A percentile compares a stretch with the other conserved stretches of the same genome.
Evolutionary conservation across 2,113 vertebrate genomes (phyloP).

Genomic region (Tupaia chinensis): DNA sequence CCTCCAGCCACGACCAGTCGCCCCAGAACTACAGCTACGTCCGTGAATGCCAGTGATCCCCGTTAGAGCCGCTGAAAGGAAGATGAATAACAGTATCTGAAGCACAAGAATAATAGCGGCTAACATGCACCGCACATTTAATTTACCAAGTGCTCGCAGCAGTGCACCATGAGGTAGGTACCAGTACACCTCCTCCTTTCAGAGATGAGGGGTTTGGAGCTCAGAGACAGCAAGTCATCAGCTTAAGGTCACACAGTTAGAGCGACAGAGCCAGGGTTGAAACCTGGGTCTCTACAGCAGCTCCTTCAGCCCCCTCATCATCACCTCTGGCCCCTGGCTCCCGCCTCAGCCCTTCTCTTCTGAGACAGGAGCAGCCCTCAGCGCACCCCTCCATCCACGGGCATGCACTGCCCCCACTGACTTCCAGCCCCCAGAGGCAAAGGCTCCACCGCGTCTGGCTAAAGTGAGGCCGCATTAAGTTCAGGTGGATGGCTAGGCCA

Average conservation of each 20-base stretch:
- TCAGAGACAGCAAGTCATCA: not conserved
- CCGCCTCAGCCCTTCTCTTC: not conserved
- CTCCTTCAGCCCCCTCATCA: not conserved
- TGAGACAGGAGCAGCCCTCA: not conserved
- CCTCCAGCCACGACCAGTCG: accelerated
- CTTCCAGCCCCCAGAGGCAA: accelerated
- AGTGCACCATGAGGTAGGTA: not conserved
- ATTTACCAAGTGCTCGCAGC: accelerated
- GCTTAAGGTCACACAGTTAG: not conserved
- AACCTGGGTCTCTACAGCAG: not conserved
- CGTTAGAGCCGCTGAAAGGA: no score
- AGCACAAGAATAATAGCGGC: not conserved
- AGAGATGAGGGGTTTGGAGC: not conserved
- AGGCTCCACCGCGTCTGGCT: not conserved
- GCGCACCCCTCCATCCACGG: accelerated
- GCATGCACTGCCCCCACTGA: accelerated
- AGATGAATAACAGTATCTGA: accelerated
- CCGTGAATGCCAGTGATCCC: not conserved
- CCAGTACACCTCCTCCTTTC: not conserved
- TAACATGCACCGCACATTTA: accelerated
- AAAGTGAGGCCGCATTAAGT: not conserved
- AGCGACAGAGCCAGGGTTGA: not conserved
- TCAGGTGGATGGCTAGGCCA: not conserved
- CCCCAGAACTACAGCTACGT: not conserved
- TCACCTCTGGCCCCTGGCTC: not conserved